A percentile compares a stretch with the other conserved stretches of the same genome.
These are phyloP conservation scores for Menidia menidia DNA, from an alignment of 2,797 vertebrate genomes.

Conservation along the genomic window DNA sequence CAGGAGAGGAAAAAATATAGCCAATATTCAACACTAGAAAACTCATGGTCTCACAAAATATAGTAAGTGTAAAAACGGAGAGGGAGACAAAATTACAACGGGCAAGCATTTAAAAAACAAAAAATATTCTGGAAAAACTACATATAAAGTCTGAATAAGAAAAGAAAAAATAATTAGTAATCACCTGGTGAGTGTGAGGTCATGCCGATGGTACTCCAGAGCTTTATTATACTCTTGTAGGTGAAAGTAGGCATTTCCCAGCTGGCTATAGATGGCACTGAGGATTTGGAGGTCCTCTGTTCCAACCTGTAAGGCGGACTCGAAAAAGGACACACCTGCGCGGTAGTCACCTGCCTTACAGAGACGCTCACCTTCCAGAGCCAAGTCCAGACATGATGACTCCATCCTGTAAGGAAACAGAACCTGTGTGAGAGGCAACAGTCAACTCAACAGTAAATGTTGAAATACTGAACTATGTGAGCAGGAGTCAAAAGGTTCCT, in stretches of 20 bases:
- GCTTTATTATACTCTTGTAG: constrained; percentile 94
- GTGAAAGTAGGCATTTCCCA: constrained; percentile 98
- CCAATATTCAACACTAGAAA: constrained; percentile 17
- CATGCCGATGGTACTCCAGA: constrained; percentile 95
- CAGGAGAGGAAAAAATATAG: constrained; percentile 5
- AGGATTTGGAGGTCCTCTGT: constrained; percentile 97
- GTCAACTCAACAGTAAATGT: neutral
- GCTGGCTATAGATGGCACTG: constrained; percentile 97
- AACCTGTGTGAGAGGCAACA: constrained; percentile 3
- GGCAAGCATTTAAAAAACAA: neutral
- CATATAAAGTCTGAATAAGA: too few species aligned
- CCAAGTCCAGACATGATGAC: constrained; percentile 95
- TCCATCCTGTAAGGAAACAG: constrained; percentile 88
- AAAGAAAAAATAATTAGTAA: neutral
- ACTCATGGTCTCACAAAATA: constrained; percentile 33
- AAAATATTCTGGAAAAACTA: neutral
- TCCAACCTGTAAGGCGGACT: constrained; percentile 95
- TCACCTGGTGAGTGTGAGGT: constrained; percentile 88
- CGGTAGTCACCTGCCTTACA: constrained; percentile 92
- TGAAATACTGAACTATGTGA: too few species aligned
- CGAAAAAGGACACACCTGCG: constrained; percentile 92
- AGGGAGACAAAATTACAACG: constrained; percentile 1
- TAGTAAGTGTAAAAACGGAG: neutral
- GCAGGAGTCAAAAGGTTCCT: too few species aligned
- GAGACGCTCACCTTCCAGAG: constrained; percentile 93